These are phyloP conservation scores for Lepilemur ruficaudatus DNA, from an alignment of 2,797 vertebrate species.

Conservation along the genomic window DNA sequence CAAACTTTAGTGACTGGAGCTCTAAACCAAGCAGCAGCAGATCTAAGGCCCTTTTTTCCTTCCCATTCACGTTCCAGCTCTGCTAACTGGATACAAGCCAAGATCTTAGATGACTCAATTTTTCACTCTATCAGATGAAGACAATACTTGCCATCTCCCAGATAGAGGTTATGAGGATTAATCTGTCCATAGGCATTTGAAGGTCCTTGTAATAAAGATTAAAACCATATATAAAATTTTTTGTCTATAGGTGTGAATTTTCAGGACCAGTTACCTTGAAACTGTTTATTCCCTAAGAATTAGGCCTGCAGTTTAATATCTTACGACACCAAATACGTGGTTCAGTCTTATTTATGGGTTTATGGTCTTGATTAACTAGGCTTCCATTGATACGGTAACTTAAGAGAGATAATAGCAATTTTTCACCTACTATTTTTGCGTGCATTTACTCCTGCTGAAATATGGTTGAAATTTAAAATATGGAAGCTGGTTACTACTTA, in stretches of 20 bases:
- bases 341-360: constrained; percentile 5
- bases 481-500: neutral
- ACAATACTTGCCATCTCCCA: constrained; percentile 55
- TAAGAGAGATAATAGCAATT: constrained; percentile 20
- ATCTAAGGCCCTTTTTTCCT: neutral
- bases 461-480: neutral
- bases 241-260: constrained; percentile 33
- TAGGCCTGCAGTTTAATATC: neutral
- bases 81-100: constrained; percentile 60
- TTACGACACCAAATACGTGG: neutral
- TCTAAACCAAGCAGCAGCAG: neutral
- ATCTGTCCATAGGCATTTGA: constrained; percentile 44
- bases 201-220: constrained; percentile 53
- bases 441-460: neutral
- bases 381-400: neutral
- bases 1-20: constrained; percentile 4
- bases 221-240: constrained; percentile 43
- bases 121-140: constrained; percentile 62
- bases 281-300: constrained; percentile 18
- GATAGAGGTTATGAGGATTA: constrained; percentile 57
- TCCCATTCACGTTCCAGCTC: neutral
- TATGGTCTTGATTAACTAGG: neutral
- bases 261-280: constrained; percentile 18
- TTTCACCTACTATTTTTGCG: neutral
- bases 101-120: constrained; percentile 52